Conservation (phyloP, 1,140 invertebrate genomes). For the Daktulosphaira vitifoliae region DNA sequence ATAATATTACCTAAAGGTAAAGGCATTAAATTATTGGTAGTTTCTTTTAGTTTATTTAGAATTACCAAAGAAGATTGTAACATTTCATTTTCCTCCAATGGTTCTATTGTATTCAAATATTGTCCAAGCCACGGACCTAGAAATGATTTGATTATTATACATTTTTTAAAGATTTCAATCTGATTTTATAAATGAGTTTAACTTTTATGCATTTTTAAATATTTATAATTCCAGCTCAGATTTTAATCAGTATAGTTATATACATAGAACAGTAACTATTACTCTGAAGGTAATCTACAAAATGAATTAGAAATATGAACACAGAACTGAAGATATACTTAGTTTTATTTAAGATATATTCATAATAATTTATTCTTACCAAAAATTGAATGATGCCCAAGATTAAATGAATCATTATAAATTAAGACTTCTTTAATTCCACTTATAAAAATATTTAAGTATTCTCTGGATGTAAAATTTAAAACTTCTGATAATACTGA, state of each 20-base stretch:
- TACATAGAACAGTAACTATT: no score
- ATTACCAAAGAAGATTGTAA: background rate
- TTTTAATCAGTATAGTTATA: no score
- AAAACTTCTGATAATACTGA: background rate
- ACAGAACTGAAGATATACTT: no score
- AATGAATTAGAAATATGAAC: no score
- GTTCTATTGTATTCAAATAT: conserved; percentile 9
- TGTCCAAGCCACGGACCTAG: conserved; percentile 19
- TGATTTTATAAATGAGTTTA: no score
- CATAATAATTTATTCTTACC: no score
- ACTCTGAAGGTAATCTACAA: no score
- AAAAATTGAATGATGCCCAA: conserved; percentile 21
- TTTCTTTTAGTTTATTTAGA: conserved; percentile 10
- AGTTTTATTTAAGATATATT: background rate
- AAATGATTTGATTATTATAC: background rate
- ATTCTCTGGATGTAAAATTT: conserved; percentile 1
- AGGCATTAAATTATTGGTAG: conserved; percentile 7
- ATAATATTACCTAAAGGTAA: conserved; percentile 8
- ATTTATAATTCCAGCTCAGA: no score
- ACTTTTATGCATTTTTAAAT: no score
- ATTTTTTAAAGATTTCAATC: no score
- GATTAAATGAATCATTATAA: conserved; percentile 11
- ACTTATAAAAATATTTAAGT: background rate
- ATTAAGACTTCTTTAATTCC: conserved; percentile 19
- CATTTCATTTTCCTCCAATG: conserved; percentile 1